phyloP scores from a whole-genome alignment of 2,113 vertebrate genomes.

The Peromyscus polionotus region DNA sequence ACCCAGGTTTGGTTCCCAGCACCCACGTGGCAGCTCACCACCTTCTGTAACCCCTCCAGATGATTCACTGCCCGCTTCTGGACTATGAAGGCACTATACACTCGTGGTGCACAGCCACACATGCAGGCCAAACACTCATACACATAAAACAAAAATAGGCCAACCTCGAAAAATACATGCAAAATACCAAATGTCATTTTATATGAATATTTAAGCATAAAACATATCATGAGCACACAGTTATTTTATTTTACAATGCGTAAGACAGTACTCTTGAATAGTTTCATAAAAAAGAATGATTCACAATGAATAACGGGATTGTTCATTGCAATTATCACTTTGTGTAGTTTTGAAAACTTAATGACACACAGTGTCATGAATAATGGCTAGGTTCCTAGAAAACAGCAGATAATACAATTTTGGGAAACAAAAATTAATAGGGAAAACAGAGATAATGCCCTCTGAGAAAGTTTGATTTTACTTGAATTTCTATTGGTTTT shows the following conservation, averaged over 20 bases:
- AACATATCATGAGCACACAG: background rate
- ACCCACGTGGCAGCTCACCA: background rate
- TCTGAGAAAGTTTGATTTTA: slow-evolving; percentile 47
- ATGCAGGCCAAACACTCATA: background rate
- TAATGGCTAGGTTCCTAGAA: slow-evolving; percentile 17
- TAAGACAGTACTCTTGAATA: background rate
- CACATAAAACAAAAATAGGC: background rate
- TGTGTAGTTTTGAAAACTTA: background rate
- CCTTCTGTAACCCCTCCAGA: background rate
- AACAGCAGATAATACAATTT: slow-evolving; percentile 43
- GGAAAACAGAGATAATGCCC: background rate
- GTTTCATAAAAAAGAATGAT: background rate
- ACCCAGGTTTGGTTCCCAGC: background rate
- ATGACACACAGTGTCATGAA: background rate
- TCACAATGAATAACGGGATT: slow-evolving; percentile 36
- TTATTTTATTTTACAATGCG: slow-evolving; percentile 19
- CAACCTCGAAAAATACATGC: background rate
- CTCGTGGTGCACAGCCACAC: background rate
- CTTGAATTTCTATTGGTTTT: slow-evolving; percentile 1
- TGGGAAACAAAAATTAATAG: slow-evolving; percentile 27
- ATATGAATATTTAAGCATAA: slow-evolving; percentile 18
- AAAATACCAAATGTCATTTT: slow-evolving; percentile 36
- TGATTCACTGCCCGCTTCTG: no score
- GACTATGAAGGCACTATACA: background rate
- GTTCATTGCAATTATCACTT: slow-evolving; percentile 16